phyloP scores from a whole-genome alignment of 2,888 invertebrate genomes.

The Eupithecia dodoneata region DNA sequence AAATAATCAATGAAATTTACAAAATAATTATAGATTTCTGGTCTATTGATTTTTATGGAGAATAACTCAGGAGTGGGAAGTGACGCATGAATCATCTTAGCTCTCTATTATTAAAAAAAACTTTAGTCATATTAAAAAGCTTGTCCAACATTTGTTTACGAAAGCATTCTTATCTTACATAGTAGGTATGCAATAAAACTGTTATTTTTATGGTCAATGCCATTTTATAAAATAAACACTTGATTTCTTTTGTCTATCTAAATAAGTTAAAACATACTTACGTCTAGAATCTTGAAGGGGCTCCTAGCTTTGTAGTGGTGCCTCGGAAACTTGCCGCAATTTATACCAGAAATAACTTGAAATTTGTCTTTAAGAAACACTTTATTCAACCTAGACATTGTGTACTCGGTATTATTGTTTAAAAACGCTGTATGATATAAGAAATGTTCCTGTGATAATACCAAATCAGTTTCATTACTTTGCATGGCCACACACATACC shows the following conservation, averaged over 20 bases:
- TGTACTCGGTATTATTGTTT: conserved; percentile 18
- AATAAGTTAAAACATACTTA: conserved; percentile 37
- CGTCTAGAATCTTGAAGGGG: conserved; percentile 49
- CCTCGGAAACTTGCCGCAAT: conserved; percentile 43
- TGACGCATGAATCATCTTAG: no score
- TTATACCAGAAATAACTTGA: conserved; percentile 45
- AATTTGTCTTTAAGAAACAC: conserved; percentile 43
- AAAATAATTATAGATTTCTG: background rate
- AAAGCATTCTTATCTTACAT: background rate
- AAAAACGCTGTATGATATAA: conserved; percentile 31
- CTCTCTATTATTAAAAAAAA: no score
- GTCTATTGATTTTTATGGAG: no score
- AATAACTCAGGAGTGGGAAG: no score
- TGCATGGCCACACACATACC: conserved; percentile 32
- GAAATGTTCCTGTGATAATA: conserved; percentile 39
- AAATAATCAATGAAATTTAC: background rate
- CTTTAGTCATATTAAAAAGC: no score
- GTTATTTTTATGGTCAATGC: background rate
- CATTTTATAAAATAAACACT: background rate
- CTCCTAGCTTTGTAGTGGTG: conserved; percentile 31
- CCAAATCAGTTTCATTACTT: conserved; percentile 32
- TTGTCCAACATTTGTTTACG: background rate
- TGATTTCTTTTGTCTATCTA: background rate
- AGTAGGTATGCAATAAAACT: background rate
- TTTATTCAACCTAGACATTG: background rate